These are phyloP conservation scores for Pentalonia nigronervosa DNA, from an alignment of 1,140 invertebrate species.

Conservation along the genomic window DNA sequence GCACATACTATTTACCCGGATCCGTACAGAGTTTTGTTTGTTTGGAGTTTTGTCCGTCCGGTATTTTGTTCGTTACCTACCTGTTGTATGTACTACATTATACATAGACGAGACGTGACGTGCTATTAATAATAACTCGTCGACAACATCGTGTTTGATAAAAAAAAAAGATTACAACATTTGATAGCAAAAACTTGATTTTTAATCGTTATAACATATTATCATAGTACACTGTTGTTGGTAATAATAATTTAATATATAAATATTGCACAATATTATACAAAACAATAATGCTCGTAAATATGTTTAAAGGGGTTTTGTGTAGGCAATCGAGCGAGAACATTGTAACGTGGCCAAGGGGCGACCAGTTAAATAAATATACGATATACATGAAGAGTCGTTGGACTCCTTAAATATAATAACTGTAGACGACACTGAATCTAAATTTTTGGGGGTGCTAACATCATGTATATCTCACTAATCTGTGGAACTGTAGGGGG, in stretches of 20 bases:
- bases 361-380: too few species aligned
- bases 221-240: neutral
- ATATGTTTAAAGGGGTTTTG: neutral
- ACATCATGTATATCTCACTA: too few species aligned
- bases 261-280: neutral
- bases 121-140: constrained; percentile 7
- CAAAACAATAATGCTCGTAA: neutral
- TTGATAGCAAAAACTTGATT: neutral
- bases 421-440: too few species aligned
- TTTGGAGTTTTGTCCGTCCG: neutral
- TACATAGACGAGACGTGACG: neutral
- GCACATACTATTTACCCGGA: neutral
- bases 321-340: neutral
- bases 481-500: too few species aligned
- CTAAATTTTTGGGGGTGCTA: too few species aligned
- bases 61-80: neutral
- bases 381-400: too few species aligned
- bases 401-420: too few species aligned
- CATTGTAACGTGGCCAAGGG: too few species aligned
- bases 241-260: neutral
- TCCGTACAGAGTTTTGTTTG: neutral
- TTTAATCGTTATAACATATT: neutral
- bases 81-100: neutral
- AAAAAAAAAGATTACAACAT: neutral
- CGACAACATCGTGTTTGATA: neutral